A percentile compares a stretch with the other conserved stretches of the same genome.
phyloP scores from a whole-genome alignment of 2,888 invertebrate genomes.

The Drosophila leonis region DNA sequence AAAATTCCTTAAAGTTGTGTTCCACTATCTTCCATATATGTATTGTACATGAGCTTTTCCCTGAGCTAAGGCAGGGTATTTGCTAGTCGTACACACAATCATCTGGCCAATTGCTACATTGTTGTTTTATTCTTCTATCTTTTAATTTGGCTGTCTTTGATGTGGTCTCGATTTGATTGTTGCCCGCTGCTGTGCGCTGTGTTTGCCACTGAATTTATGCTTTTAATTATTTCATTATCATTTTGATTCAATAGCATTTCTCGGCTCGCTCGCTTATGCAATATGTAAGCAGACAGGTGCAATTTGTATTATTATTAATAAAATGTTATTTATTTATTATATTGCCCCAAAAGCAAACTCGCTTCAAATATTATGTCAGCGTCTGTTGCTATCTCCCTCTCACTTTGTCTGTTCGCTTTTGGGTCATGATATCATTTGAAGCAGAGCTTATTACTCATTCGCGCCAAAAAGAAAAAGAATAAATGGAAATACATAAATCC shows the following conservation, averaged over 20 bases:
- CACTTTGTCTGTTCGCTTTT: constrained; percentile 22
- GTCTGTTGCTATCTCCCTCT: constrained; percentile 8
- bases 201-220: constrained; percentile 23
- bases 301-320: constrained; percentile 43
- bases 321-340: constrained; percentile 22
- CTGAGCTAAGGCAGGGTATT: constrained; percentile 20
- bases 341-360: constrained; percentile 9
- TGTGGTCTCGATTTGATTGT: constrained; percentile 27
- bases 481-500: constrained; percentile 40
- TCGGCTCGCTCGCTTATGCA: constrained; percentile 62
- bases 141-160: constrained; percentile 18
- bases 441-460: constrained; percentile 67
- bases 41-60: too few relatives aligned
- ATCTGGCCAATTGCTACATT: not conserved
- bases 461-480: constrained; percentile 60
- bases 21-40: too few relatives aligned
- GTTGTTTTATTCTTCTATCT: constrained; percentile 2
- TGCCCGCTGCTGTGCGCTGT: constrained; percentile 21
- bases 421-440: constrained; percentile 70
- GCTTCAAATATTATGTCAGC: constrained; percentile 70
- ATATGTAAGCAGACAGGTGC: constrained; percentile 72
- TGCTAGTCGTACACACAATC: not conserved
- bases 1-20: too few relatives aligned
- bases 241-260: constrained; percentile 43
- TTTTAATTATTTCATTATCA: constrained; percentile 46